Evolutionary conservation across 2,113 vertebrate species (phyloP), one percentile per base, ranked within the genome.

Genomic region (Maccullochella peelii): DNA sequence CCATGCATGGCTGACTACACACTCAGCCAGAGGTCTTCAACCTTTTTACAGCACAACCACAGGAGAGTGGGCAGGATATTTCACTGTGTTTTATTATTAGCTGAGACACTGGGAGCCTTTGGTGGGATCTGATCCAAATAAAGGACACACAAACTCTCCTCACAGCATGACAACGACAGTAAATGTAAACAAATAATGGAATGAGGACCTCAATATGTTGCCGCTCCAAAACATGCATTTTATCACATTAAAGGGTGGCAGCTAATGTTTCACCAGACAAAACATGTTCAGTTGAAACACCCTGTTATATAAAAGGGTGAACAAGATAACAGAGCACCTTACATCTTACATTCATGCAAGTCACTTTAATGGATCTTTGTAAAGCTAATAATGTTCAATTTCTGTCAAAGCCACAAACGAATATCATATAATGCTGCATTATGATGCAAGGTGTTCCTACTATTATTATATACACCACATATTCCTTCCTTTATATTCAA

Each of bases 11-110:
- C 20, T 38, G 50, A 62, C 21, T 33, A 20, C 66, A 67, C 62
- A 49, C 57, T 5, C 8, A 10, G 52, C 18, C 55, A 71, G 62
- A 85, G 89, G 78, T 81, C 70, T 23, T 30, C 38, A 33, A 72
- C 57, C 77, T 79, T 76, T 73, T 72, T 38, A 38, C 71, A 79
- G 82, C 33, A 11, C n/a, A 25, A 52, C 77, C 55, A 75, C 25
- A 16, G 67, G 50, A 73, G 80, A 85, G 87, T 30, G 25, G 52
- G 40, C 18, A 33, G 63, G 59, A 65, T 69, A 42, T 61, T 63
- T 79, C 79, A 58, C 65, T 21, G 62, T 18, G 72, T 74, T 55
- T 73, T 84, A 79, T 82, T 85, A 86, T 81, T 58, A 86, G 80
- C 75, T 38, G 66, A 61, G 59, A 79, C 73, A 71, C 70, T 30